Evolutionary conservation across 1,140 invertebrate species (phyloP).

Genomic region (Drosophila subobscura): DNA sequence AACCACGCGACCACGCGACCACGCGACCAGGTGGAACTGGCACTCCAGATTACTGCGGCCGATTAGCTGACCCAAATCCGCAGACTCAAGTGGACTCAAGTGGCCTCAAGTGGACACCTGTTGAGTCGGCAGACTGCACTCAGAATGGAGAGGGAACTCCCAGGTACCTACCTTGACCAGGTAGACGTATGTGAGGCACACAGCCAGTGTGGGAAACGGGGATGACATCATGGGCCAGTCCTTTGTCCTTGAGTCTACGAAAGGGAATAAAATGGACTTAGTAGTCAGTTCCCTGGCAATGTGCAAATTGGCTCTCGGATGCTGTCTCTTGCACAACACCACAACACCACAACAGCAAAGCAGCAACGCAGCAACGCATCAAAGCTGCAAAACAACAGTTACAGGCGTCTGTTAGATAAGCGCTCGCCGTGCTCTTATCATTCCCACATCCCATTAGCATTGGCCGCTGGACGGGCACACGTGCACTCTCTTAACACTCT

Average conservation of each 20-base stretch:
- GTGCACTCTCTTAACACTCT: conserved; percentile 1
- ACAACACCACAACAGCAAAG: background rate
- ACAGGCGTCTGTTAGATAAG: conserved; percentile 50
- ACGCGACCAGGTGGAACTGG: conserved; percentile 33
- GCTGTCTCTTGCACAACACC: background rate
- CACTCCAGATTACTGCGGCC: conserved; percentile 29
- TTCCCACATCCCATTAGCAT: conserved; percentile 48
- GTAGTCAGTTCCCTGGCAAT: background rate
- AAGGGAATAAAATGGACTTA: conserved; percentile 17
- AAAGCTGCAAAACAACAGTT: conserved; percentile 6
- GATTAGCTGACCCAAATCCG: conserved; percentile 34
- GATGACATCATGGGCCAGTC: conserved; percentile 93
- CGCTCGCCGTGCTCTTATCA: conserved; percentile 50
- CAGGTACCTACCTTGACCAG: conserved; percentile 88
- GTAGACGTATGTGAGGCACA: conserved; percentile 91
- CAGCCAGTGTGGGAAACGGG: conserved; percentile 91
- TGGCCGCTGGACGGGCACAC: conserved; percentile 33
- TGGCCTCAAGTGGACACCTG: conserved; percentile 26
- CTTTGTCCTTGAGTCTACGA: conserved; percentile 90
- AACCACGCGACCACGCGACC: background rate
- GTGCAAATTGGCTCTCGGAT: background rate
- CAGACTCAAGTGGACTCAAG: conserved; percentile 1
- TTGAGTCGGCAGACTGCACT: background rate
- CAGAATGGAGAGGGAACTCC: no score
- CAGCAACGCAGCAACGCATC: background rate